Conservation (phyloP, 2,888 invertebrate genomes). For the Rhodophaea formosa region DNA sequence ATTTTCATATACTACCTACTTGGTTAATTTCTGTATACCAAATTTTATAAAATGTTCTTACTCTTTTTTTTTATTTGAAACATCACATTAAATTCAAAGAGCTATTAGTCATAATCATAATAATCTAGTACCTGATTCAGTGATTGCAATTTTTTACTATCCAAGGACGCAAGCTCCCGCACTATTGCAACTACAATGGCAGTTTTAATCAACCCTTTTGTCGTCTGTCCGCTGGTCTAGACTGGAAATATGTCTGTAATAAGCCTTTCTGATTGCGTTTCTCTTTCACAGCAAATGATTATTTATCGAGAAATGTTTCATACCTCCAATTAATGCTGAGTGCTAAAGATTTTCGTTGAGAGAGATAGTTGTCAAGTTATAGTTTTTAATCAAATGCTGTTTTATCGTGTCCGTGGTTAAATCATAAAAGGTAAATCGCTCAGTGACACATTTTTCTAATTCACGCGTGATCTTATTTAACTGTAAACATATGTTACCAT, state of each 20-base stretch:
- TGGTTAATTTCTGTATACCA: background rate
- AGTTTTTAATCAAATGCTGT: background rate
- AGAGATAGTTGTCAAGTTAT: too few relatives aligned
- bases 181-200: constrained; percentile 58
- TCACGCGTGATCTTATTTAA: too few relatives aligned
- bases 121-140: constrained; percentile 2
- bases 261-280: constrained; percentile 48
- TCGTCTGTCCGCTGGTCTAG: constrained; percentile 67
- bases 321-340: background rate
- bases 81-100: too few relatives aligned
- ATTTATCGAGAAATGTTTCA: constrained; percentile 23
- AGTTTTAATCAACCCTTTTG: constrained; percentile 75
- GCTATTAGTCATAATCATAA: background rate
- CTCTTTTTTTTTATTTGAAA: too few relatives aligned
- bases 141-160: constrained; percentile 31
- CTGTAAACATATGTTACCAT: too few relatives aligned
- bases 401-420: too few relatives aligned
- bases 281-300: constrained; percentile 28
- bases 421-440: too few relatives aligned
- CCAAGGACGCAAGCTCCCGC: constrained; percentile 30
- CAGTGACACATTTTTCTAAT: too few relatives aligned
- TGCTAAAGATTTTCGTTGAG: background rate
- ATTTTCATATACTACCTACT: too few relatives aligned
- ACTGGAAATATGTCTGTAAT: constrained; percentile 59
- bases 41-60: background rate